Evolutionary conservation across 2,888 invertebrate species (phyloP).

Genomic region (Apamea epomidion): DNA sequence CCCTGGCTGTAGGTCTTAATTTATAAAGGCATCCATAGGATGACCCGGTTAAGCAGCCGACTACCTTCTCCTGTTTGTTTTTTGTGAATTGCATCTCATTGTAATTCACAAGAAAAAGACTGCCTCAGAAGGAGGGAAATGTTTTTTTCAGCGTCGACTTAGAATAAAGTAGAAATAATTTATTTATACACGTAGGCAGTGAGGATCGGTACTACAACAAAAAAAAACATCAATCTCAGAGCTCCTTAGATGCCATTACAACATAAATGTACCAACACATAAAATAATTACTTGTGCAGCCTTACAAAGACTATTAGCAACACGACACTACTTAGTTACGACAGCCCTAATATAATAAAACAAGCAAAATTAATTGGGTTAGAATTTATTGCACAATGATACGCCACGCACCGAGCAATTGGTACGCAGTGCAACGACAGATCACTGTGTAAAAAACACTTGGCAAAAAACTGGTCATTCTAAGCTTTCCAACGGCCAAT

Average conservation of each 20-base stretch:
- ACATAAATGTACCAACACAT: slow-evolving; percentile 19
- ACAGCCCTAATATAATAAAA: slow-evolving; percentile 48
- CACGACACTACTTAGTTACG: slow-evolving; percentile 51
- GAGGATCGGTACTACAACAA: background rate
- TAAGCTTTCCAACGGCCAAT: slow-evolving; percentile 84
- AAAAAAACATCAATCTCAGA: background rate
- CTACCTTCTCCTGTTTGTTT: too few species aligned
- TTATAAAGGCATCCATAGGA: background rate
- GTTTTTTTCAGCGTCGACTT: background rate
- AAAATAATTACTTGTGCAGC: slow-evolving; percentile 32
- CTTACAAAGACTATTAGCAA: slow-evolving; percentile 31
- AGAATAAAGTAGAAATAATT: background rate
- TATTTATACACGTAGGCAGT: background rate
- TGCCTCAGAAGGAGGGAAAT: background rate
- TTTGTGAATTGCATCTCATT: too few species aligned
- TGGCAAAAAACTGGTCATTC: slow-evolving; percentile 69
- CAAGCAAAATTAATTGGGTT: slow-evolving; percentile 55
- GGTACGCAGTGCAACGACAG: slow-evolving; percentile 31
- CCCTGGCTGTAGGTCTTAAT: background rate
- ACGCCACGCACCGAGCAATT: slow-evolving; percentile 30
- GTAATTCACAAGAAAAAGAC: background rate
- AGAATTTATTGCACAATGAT: slow-evolving; percentile 50
- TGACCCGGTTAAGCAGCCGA: background rate
- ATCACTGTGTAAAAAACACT: slow-evolving; percentile 49
- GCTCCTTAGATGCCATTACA: background rate